These are phyloP conservation scores for Geotrupes spiniger DNA, from an alignment of 2,888 invertebrate genomes.

Conservation along the genomic window DNA sequence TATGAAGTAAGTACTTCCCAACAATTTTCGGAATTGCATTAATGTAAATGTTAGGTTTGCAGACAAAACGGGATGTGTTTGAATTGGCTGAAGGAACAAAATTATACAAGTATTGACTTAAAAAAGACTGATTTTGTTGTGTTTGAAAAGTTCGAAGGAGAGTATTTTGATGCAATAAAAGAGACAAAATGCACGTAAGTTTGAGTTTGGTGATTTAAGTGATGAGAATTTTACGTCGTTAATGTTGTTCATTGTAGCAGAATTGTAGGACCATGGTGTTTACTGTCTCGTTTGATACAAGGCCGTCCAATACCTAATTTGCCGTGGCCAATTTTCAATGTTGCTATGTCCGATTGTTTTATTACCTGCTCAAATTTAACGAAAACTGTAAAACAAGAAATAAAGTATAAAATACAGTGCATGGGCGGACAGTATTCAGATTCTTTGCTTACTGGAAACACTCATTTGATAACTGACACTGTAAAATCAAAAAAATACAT, in stretches of 20 bases:
- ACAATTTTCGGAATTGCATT: too few relatives aligned
- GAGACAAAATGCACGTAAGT: slow-evolving; percentile 69
- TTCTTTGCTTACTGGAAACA: slow-evolving; percentile 64
- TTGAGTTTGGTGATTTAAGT: slow-evolving; percentile 12
- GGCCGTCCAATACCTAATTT: slow-evolving; percentile 72
- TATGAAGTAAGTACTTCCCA: too few relatives aligned
- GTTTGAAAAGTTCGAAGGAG: slow-evolving; percentile 73
- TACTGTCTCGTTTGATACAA: slow-evolving; percentile 70
- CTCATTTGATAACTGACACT: slow-evolving; percentile 78
- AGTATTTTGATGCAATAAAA: slow-evolving; percentile 63
- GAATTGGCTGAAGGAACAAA: slow-evolving; percentile 65
- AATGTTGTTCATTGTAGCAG: slow-evolving; percentile 52
- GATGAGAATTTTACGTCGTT: too few relatives aligned
- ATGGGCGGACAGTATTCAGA: slow-evolving; percentile 75
- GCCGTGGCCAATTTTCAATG: slow-evolving; percentile 72
- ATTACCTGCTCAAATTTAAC: slow-evolving; percentile 61
- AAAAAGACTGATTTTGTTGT: slow-evolving; percentile 74
- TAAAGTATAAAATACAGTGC: slow-evolving; percentile 64
- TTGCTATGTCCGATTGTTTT: slow-evolving; percentile 73
- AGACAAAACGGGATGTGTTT: slow-evolving; percentile 59
- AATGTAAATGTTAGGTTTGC: too few relatives aligned
- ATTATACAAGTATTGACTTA: slow-evolving; percentile 52
- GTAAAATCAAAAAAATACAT: slow-evolving; percentile 76
- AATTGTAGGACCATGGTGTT: slow-evolving; percentile 78
- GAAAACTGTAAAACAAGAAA: slow-evolving; percentile 52